phyloP scores from a whole-genome alignment of 2,797 vertebrate species.

The Sylvia borin region DNA sequence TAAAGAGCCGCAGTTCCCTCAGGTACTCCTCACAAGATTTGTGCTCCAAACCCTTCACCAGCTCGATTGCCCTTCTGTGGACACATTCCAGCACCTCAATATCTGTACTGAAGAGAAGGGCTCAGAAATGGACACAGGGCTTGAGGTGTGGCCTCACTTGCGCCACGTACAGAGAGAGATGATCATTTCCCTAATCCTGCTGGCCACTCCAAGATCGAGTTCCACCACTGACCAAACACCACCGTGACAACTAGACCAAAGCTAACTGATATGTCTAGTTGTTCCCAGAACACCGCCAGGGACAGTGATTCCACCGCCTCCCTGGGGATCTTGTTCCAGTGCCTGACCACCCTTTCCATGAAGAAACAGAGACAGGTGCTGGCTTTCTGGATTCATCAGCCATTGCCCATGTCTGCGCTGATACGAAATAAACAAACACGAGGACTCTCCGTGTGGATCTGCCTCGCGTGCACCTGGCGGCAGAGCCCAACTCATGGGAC shows the following conservation, averaged over 20 bases:
- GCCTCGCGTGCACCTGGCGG: rapidly evolving
- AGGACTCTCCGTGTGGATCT: background rate
- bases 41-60: background rate
- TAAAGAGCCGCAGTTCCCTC: background rate
- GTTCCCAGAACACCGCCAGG: background rate
- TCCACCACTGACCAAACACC: background rate
- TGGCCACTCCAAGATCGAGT: background rate
- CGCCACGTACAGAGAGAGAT: background rate
- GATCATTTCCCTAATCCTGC: background rate
- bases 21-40: background rate
- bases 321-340: background rate
- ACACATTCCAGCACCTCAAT: background rate
- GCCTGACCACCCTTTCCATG: background rate
- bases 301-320: background rate
- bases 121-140: background rate
- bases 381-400: background rate
- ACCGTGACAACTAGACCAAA: background rate
- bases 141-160: background rate
- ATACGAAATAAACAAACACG: rapidly evolving
- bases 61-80: background rate
- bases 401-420: background rate
- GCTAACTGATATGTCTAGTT: no score
- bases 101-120: background rate
- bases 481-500: background rate
- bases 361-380: rapidly evolving